A percentile compares a stretch with the other conserved stretches of the same genome.
Conservation (phyloP, 2,113 vertebrate genomes). For the Stomatorhinus ivindoensis region DNA sequence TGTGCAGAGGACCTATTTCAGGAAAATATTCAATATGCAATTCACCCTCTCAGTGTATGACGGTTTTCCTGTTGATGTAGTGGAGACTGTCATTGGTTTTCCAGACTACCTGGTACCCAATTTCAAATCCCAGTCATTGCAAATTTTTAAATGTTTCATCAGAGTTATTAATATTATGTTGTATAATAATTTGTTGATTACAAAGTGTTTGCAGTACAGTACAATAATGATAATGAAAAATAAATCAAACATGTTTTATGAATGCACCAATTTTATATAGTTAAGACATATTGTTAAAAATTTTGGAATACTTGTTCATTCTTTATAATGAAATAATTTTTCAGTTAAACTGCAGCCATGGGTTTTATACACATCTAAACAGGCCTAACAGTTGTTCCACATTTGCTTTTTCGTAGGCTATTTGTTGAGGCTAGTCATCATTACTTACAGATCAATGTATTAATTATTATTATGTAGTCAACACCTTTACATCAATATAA, state of each 20-base stretch:
- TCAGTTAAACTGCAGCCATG: not conserved
- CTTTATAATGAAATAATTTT: not conserved
- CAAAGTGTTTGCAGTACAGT: not conserved
- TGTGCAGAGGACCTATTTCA: slow-evolving; percentile 8
- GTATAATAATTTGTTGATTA: not conserved
- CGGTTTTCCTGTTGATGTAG: not conserved
- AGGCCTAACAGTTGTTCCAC: not conserved
- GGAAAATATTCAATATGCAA: not conserved
- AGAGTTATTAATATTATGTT: not conserved
- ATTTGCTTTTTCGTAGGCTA: not conserved
- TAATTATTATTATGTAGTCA: not conserved
- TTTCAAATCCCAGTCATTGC: not conserved
- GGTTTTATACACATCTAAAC: not conserved
- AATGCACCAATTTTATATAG: not conserved
- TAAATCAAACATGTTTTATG: not conserved
- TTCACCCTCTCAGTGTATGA: not conserved
- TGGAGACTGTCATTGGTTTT: not conserved
- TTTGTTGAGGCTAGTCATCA: not conserved
- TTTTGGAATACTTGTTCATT: not conserved
- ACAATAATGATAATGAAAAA: not conserved
- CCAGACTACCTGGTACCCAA: not conserved
- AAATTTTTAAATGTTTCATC: not conserved
- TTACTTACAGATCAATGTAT: not conserved
- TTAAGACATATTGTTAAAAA: not conserved
- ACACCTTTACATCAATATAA: not conserved